Evolutionary conservation across 2,888 invertebrate species (phyloP).

Genomic region (Onchidella celtica): DNA sequence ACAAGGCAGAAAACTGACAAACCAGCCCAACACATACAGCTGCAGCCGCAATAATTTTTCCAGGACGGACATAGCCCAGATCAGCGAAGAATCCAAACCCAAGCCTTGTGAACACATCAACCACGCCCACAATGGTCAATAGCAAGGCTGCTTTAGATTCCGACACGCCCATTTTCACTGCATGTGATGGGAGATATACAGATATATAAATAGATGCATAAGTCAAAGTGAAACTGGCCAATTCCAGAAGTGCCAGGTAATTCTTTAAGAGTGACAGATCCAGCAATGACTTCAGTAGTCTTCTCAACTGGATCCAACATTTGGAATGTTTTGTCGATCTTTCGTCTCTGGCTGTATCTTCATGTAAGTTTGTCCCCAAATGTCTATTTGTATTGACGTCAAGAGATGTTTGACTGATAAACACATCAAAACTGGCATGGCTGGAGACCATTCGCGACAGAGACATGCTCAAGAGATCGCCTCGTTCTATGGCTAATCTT

Average conservation of each 20-base stretch:
- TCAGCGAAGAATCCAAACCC: slow-evolving; percentile 31
- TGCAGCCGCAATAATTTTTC: not conserved
- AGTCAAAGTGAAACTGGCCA: not conserved
- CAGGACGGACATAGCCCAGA: slow-evolving; percentile 11
- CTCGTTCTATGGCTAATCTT: too few relatives aligned
- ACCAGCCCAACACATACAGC: not conserved
- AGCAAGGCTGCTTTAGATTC: slow-evolving; percentile 8
- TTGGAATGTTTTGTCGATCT: too few relatives aligned
- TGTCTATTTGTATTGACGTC: too few relatives aligned
- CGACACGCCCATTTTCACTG: not conserved
- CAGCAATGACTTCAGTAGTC: not conserved
- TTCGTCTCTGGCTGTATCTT: too few relatives aligned
- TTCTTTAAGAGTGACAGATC: not conserved
- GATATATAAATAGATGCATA: not conserved
- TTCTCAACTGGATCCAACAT: too few relatives aligned
- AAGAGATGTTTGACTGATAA: too few relatives aligned
- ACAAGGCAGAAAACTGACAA: slow-evolving; percentile 19
- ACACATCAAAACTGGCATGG: too few relatives aligned
- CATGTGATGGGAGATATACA: slow-evolving; percentile 23
- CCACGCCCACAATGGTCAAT: slow-evolving; percentile 11
- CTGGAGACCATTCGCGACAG: too few relatives aligned
- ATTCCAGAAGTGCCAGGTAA: not conserved
- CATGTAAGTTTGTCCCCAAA: too few relatives aligned
- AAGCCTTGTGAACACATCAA: slow-evolving; percentile 14
- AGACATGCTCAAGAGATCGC: too few relatives aligned